Conservation (phyloP, 2,113 vertebrate genomes). For the Oncorhynchus clarkii region DNA sequence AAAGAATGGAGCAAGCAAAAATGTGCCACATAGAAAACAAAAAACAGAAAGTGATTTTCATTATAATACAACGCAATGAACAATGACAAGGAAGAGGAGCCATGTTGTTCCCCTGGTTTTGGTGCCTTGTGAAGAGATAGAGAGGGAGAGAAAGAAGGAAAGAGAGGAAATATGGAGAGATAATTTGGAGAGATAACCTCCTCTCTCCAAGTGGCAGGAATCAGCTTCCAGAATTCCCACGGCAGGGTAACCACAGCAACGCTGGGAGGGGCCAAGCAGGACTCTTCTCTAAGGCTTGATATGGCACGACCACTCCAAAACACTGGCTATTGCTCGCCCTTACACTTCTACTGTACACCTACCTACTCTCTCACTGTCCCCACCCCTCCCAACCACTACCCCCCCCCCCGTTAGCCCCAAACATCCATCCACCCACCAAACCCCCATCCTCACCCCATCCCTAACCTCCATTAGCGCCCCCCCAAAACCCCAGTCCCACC, state of each 20-base stretch:
- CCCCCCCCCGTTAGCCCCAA: conserved; percentile 1
- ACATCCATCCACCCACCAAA: background rate
- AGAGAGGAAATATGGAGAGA: conserved; percentile 9
- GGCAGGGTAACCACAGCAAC: conserved; percentile 39
- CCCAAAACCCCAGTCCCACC: background rate
- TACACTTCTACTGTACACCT: background rate
- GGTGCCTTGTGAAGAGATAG: conserved; percentile 28
- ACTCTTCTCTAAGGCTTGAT: conserved; percentile 54
- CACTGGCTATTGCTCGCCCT: conserved; percentile 5
- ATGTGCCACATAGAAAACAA: conserved; percentile 50
- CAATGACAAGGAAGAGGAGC: conserved; percentile 17
- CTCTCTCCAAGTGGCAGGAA: conserved; percentile 50
- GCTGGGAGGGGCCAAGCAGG: conserved; percentile 46
- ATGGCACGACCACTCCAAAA: conserved; percentile 60
- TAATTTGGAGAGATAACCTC: background rate
- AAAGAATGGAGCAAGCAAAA: background rate
- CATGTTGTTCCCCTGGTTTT: conserved; percentile 49
- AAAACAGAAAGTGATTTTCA: conserved; percentile 45
- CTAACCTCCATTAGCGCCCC: background rate
- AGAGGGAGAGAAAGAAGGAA: background rate
- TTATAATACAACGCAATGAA: conserved; percentile 41
- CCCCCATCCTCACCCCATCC: background rate
- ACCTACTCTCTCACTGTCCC: background rate
- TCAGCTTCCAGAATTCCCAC: conserved; percentile 47
- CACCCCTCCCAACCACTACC: background rate